These are phyloP conservation scores for Pungitius pungitius DNA, from an alignment of 2,113 vertebrate species.

Conservation along the genomic window DNA sequence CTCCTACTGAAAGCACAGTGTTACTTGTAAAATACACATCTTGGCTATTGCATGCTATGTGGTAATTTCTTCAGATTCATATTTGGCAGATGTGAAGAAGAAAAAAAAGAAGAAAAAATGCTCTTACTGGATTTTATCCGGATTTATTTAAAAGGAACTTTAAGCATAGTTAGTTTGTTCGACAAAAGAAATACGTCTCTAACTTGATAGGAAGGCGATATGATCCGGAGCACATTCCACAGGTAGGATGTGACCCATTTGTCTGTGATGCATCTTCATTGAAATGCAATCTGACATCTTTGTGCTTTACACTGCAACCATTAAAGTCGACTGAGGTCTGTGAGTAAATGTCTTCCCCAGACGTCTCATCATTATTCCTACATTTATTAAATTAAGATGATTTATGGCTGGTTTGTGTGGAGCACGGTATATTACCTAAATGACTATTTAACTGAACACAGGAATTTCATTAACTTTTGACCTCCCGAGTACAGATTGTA, in stretches of 20 bases:
- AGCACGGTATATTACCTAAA: constrained; percentile 79
- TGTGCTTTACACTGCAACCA: constrained; percentile 77
- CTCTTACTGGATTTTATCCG: constrained; percentile 6
- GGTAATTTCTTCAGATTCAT: constrained; percentile 58
- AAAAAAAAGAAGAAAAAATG: neutral
- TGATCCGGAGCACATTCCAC: constrained; percentile 44
- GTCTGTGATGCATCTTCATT: constrained; percentile 71
- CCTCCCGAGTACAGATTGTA: constrained; percentile 71
- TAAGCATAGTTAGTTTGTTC: constrained; percentile 18
- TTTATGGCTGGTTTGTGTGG: constrained; percentile 77
- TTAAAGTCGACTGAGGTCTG: constrained; percentile 77
- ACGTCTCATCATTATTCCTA: constrained; percentile 82
- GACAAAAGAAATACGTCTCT: neutral
- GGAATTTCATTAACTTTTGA: constrained; percentile 86
- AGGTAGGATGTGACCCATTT: constrained; percentile 69
- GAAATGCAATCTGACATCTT: constrained; percentile 76
- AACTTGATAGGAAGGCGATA: constrained; percentile 31
- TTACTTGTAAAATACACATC: constrained; percentile 62
- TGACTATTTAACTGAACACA: constrained; percentile 82
- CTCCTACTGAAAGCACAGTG: constrained; percentile 58
- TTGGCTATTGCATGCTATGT: constrained; percentile 51
- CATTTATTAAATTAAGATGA: constrained; percentile 86
- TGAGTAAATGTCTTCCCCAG: constrained; percentile 77
- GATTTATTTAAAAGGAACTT: neutral
- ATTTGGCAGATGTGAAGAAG: constrained; percentile 45